Conservation (phyloP, 2,113 vertebrate species). For the Accipiter cooperii region DNA sequence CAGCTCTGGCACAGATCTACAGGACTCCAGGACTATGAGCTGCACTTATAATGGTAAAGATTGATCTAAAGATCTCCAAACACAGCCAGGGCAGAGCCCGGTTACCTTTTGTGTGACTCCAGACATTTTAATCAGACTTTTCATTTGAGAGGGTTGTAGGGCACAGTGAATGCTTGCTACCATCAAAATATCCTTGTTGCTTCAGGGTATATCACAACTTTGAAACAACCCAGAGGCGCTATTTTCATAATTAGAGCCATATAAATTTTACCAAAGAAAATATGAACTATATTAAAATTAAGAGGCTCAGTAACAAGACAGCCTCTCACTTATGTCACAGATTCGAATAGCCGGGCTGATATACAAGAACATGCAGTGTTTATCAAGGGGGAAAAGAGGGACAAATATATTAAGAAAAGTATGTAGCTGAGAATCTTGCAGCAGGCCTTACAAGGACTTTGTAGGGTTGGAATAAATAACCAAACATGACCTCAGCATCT, state of each 20-base stretch:
- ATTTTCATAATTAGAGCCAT: neutral
- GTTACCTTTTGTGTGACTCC: neutral
- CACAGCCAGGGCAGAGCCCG: neutral
- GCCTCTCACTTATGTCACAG: neutral
- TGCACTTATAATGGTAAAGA: neutral
- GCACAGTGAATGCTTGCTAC: neutral
- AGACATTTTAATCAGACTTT: neutral
- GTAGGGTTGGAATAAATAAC: neutral
- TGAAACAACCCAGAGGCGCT: neutral
- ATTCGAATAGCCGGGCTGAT: neutral
- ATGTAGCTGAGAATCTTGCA: neutral
- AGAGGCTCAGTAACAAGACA: neutral
- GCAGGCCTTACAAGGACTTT: neutral
- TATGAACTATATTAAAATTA: neutral
- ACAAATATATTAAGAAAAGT: neutral
- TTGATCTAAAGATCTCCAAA: neutral
- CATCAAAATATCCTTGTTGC: neutral
- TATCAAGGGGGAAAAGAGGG: neutral
- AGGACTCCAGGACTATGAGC: neutral
- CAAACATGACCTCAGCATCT: constrained; percentile 13
- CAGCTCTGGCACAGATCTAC: neutral
- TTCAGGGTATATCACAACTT: neutral
- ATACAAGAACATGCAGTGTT: neutral
- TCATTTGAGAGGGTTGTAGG: neutral
- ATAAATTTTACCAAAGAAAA: neutral